These are phyloP conservation scores for Scrobipalpa costella DNA, from an alignment of 2,888 invertebrate genomes.

Conservation along the genomic window DNA sequence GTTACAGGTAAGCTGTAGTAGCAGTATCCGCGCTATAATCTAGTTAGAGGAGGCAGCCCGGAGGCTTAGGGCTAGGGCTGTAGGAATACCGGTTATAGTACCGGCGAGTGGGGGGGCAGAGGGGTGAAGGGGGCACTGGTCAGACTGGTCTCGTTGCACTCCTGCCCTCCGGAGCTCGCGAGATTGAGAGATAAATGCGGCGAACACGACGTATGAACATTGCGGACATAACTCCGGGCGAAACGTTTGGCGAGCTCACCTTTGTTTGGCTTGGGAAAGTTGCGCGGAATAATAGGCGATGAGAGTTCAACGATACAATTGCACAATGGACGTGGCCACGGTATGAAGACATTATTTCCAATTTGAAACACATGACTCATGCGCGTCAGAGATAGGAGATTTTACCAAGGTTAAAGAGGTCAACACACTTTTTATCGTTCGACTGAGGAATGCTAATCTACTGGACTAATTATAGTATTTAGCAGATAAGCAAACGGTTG, in stretches of 20 bases:
- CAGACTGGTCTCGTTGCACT: conserved; percentile 56
- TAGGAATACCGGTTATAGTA: conserved; percentile 56
- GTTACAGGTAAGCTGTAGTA: conserved; percentile 32
- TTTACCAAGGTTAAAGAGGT: conserved; percentile 18
- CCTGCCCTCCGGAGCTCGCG: conserved; percentile 52
- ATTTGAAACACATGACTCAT: not conserved
- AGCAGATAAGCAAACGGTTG: conserved; percentile 17
- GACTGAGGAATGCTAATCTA: conserved; percentile 13
- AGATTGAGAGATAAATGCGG: conserved; percentile 65
- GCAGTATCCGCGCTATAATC: conserved; percentile 57
- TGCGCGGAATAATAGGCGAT: conserved; percentile 40
- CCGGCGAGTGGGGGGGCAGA: conserved; percentile 32
- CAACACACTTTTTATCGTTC: conserved; percentile 15
- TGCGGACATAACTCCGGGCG: conserved; percentile 37
- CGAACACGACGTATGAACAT: conserved; percentile 41
- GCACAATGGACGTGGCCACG: conserved; percentile 12
- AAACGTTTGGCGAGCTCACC: conserved; percentile 35
- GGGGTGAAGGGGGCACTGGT: conserved; percentile 44
- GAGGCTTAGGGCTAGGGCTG: conserved; percentile 42
- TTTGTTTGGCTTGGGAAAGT: conserved; percentile 50
- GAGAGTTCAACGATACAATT: conserved; percentile 17
- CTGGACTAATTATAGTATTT: conserved; percentile 14
- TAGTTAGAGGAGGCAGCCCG: conserved; percentile 54
- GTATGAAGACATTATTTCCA: conserved; percentile 19
- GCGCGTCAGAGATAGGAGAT: not conserved